Evolutionary conservation across 2,797 vertebrate genomes (phyloP).

Genomic region (Arctocebus calabarensis): DNA sequence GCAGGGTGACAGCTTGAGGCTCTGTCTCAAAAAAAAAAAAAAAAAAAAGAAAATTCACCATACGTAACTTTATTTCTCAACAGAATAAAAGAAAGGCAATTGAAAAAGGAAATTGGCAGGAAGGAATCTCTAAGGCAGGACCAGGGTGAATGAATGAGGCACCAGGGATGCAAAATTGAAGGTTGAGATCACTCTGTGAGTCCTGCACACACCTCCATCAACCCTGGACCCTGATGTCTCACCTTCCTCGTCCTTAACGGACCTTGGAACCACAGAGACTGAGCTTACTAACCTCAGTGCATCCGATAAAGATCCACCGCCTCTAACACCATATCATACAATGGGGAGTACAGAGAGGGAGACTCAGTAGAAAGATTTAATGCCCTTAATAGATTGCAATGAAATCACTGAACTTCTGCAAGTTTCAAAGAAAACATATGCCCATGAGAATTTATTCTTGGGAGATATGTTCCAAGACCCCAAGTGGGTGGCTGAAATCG

Average conservation of each 20-base stretch:
- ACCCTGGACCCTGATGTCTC: accelerated
- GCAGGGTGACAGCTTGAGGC: no score
- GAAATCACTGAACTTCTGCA: not conserved
- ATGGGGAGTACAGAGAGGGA: accelerated
- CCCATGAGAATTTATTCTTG: not conserved
- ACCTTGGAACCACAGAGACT: not conserved
- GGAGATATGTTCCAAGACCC: not conserved
- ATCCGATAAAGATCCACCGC: accelerated
- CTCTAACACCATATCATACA: accelerated
- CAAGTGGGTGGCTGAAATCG: not conserved
- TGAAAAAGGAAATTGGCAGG: no score
- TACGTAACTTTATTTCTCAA: not conserved
- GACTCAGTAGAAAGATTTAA: not conserved
- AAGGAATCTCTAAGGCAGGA: accelerated
- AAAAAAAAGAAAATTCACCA: not conserved
- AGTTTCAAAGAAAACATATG: not conserved
- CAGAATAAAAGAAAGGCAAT: not conserved
- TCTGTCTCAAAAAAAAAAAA: no score
- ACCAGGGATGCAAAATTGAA: no score
- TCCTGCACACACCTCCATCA: accelerated
- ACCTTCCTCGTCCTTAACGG: accelerated
- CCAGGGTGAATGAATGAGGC: accelerated
- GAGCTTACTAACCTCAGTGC: not conserved
- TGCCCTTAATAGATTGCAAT: not conserved
- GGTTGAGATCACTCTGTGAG: accelerated